Base-by-base conservation (phyloP, 2,888 invertebrate genomes). In the Dione vanillae region DNA sequence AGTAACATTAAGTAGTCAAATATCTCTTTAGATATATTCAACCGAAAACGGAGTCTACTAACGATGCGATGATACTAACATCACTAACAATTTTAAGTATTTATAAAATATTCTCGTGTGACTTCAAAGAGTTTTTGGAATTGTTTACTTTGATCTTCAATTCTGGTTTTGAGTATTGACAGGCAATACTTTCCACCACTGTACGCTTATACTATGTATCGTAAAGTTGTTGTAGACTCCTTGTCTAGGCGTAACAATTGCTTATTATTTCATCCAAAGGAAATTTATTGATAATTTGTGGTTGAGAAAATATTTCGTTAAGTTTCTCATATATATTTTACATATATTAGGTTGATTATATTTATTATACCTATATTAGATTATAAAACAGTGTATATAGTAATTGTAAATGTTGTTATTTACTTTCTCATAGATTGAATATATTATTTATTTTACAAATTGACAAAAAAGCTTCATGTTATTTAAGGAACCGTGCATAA, bases 111-210 rank as follows among this genome's bases (percentile, higher is more conserved):
- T 76, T 65, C 69, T 69, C 40, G 64, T 72, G 61, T 67, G 64
- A 74, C 74, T 75, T 75, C 76, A 76, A 76, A 76, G 74, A 72
- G 70, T 72, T 62, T 67, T 73, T 73, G 58, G 73, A 74, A 73
- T 74, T 77, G 76, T 76, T 76, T 73, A 72, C 75, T 76, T 76
- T 76, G 73, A 75, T 73, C 73, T 74, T 67, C 27, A 52, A 35
- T 52, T 35, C 8, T 52, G 27, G 65, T 67, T 49, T n/a, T n/a
- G n/a, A n/a, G n/a, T n/a, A n/a, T n/a, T 47, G 72, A 71, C 73
- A 67, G 69, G 70, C 45, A 61, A 72, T 59, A 59, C 9, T 20
- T 41, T 43, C 12, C 19, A 59, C 16, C 62, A 45, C n/a, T 16
- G 27, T 47, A 62, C 47, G 16, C 35, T 62, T 62, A 37, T 47